Evolutionary conservation across 2,113 vertebrate species (phyloP).

Genomic region (Genyomyrus donnyi): DNA sequence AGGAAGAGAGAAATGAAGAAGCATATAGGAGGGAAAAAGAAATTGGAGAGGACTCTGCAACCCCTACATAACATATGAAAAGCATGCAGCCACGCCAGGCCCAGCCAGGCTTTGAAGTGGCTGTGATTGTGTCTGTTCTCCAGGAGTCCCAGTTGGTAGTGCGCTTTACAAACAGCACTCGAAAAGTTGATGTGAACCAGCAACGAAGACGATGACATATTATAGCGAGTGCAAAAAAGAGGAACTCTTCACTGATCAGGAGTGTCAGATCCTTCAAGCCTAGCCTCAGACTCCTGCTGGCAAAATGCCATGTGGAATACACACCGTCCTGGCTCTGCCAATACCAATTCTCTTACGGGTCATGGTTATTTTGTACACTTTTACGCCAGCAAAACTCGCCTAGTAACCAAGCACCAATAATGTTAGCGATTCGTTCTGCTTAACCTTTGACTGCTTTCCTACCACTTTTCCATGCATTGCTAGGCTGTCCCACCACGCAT

Average conservation of each 20-base stretch:
- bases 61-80: not conserved
- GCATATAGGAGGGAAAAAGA: not conserved
- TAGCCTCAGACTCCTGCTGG: not conserved
- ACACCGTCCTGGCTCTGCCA: not conserved
- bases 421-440: not conserved
- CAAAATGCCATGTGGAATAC: not conserved
- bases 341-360: not conserved
- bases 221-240: not conserved
- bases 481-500: not conserved
- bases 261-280: not conserved
- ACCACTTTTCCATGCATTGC: not conserved
- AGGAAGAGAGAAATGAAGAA: not conserved
- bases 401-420: not conserved
- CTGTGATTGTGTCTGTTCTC: not conserved
- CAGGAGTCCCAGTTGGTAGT: not conserved
- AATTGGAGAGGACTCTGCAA: not conserved
- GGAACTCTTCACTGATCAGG: not conserved
- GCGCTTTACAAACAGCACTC: not conserved
- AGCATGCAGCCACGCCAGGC: not conserved
- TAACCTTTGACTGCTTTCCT: not conserved
- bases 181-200: not conserved
- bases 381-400: not conserved
- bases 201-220: not conserved
- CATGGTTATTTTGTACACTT: not conserved
- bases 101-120: not conserved